Evolutionary conservation across 2,113 vertebrate species (phyloP).

Genomic region (Pungitius pungitius): DNA sequence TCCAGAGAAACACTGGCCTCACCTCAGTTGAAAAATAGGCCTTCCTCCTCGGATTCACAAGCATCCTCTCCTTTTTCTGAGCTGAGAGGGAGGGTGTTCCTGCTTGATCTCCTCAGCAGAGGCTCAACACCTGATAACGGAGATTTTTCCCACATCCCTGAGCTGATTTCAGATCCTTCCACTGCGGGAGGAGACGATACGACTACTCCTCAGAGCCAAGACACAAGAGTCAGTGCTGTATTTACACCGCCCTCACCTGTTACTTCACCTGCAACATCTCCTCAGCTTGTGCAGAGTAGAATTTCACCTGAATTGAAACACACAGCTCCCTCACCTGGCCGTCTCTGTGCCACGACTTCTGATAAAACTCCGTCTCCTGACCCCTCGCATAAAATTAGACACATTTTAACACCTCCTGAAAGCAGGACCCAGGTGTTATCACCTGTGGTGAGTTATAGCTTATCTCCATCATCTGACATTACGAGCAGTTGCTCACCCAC

Average conservation of each 20-base stretch:
- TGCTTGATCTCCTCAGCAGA: conserved; percentile 74
- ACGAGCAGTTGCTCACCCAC: conserved; percentile 31
- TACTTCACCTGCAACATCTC: conserved; percentile 47
- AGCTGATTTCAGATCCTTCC: conserved; percentile 35
- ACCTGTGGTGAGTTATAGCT: conserved; percentile 48
- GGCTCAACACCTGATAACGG: conserved; percentile 64
- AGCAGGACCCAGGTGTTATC: conserved; percentile 27
- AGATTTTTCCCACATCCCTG: conserved; percentile 32
- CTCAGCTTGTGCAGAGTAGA: conserved; percentile 33
- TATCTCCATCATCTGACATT: conserved; percentile 60
- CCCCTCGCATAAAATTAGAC: conserved; percentile 19
- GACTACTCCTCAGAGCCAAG: conserved; percentile 39
- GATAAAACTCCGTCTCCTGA: conserved; percentile 44
- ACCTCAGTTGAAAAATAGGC: conserved; percentile 41
- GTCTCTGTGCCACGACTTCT: conserved; percentile 26
- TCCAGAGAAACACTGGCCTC: conserved; percentile 37
- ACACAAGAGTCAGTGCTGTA: conserved; percentile 11
- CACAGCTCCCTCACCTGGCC: conserved; percentile 36
- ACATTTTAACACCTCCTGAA: conserved; percentile 36
- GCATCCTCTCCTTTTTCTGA: conserved; percentile 62
- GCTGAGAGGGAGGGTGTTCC: conserved; percentile 59
- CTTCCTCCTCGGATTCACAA: conserved; percentile 37
- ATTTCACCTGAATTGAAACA: conserved; percentile 45
- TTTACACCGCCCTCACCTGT: conserved; percentile 65
- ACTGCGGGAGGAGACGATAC: conserved; percentile 23